Conservation (phyloP, 1,140 invertebrate species). For the Drosophila auraria region DNA sequence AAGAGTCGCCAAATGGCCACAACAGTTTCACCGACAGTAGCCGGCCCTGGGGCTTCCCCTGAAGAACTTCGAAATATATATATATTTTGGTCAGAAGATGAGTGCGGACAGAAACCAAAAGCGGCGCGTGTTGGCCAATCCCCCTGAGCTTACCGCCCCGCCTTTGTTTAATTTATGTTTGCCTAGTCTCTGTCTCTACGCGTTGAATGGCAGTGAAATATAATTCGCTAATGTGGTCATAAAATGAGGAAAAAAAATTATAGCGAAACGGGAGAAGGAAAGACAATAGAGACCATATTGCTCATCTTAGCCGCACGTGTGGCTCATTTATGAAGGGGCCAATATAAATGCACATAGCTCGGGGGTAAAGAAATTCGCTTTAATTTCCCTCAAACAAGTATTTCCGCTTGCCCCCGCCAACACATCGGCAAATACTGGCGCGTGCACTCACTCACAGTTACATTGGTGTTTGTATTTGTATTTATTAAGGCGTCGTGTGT, state of each 20-base stretch:
- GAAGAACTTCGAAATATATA: slow-evolving; percentile 10
- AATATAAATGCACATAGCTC: slow-evolving; percentile 4
- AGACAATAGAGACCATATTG: slow-evolving; percentile 50
- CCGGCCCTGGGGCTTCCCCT: slow-evolving; percentile 10
- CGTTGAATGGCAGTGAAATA: slow-evolving; percentile 63
- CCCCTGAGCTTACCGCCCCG: slow-evolving; percentile 13
- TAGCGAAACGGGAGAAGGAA: slow-evolving; percentile 23
- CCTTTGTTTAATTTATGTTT: slow-evolving; percentile 69
- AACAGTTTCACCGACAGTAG: slow-evolving; percentile 42
- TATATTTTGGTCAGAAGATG: neutral
- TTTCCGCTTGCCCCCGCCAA: slow-evolving; percentile 24
- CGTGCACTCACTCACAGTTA: slow-evolving; percentile 66
- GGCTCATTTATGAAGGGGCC: slow-evolving; percentile 36
- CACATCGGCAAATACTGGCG: slow-evolving; percentile 49
- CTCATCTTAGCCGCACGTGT: slow-evolving; percentile 63
- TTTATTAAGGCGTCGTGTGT: slow-evolving; percentile 58
- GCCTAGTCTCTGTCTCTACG: slow-evolving; percentile 49
- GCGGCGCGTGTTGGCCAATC: slow-evolving; percentile 59
- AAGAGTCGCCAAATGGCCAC: slow-evolving; percentile 22
- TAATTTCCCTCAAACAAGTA: slow-evolving; percentile 32
- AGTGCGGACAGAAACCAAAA: slow-evolving; percentile 43
- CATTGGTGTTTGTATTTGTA: slow-evolving; percentile 45
- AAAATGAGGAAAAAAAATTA: slow-evolving; percentile 57
- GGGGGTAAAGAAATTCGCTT: slow-evolving; percentile 14
- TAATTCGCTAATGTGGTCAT: slow-evolving; percentile 78